These are phyloP conservation scores for Antheraea assamensis DNA, from an alignment of 2,888 invertebrate species.

Conservation along the genomic window DNA sequence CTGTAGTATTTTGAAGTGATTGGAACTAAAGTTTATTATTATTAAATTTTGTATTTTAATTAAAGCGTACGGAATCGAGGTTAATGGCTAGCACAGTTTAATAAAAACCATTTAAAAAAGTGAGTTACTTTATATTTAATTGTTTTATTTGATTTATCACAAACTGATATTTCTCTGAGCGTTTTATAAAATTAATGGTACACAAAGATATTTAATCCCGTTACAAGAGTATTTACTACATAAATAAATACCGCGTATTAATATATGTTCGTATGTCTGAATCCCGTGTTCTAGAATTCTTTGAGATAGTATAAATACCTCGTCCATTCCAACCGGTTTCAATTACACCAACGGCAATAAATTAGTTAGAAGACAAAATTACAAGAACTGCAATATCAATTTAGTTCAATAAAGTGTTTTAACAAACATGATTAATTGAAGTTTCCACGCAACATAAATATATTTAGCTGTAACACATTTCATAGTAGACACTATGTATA, in stretches of 20 bases:
- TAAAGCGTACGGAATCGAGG: too few species aligned
- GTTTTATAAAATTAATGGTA: neutral
- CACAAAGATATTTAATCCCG: neutral
- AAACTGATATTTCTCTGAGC: neutral
- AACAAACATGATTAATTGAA: slow-evolving; percentile 11
- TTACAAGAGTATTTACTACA: neutral
- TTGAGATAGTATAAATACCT: slow-evolving; percentile 7
- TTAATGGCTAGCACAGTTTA: too few species aligned
- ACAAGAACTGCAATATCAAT: slow-evolving; percentile 12
- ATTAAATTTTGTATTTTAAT: too few species aligned
- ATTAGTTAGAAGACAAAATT: slow-evolving; percentile 15
- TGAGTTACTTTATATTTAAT: neutral
- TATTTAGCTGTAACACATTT: neutral
- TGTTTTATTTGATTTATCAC: neutral
- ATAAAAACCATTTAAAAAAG: too few species aligned
- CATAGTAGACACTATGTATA: neutral
- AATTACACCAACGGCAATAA: slow-evolving; percentile 16
- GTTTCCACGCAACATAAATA: neutral
- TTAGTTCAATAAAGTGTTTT: slow-evolving; percentile 17
- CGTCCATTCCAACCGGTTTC: slow-evolving; percentile 14
- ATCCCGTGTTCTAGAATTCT: slow-evolving; percentile 12
- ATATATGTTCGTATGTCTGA: neutral
- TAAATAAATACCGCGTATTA: neutral
- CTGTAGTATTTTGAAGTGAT: too few species aligned
- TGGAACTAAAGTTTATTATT: too few species aligned